These are phyloP conservation scores for Aphaenogaster rudis DNA, from an alignment of 1,140 invertebrate genomes.

Conservation along the genomic window DNA sequence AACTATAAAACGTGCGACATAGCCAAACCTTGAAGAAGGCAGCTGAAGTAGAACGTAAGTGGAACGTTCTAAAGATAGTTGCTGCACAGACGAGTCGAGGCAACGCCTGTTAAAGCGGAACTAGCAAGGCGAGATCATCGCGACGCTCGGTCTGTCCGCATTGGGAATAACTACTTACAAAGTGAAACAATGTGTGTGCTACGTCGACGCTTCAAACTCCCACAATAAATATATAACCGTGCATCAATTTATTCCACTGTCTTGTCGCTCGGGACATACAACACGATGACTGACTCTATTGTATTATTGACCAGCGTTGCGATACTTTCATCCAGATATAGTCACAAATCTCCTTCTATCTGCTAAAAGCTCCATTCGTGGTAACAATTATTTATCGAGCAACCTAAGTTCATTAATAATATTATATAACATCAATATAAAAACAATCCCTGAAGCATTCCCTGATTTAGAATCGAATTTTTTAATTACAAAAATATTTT, in stretches of 20 bases:
- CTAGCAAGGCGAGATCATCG: slow-evolving; percentile 44
- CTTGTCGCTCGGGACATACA: slow-evolving; percentile 16
- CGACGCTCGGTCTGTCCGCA: slow-evolving; percentile 34
- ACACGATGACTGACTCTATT: slow-evolving; percentile 41
- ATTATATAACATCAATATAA: neutral
- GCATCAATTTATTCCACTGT: slow-evolving; percentile 43
- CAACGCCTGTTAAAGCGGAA: slow-evolving; percentile 61
- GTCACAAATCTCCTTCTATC: slow-evolving; percentile 6
- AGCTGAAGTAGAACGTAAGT: slow-evolving; percentile 54
- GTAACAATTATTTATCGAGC: slow-evolving; percentile 18
- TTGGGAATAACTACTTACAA: slow-evolving; percentile 62
- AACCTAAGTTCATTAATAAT: neutral
- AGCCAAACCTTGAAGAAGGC: slow-evolving; percentile 57
- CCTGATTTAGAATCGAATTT: neutral
- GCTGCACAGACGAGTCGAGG: slow-evolving; percentile 23
- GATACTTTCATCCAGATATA: slow-evolving; percentile 29
- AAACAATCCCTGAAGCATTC: neutral
- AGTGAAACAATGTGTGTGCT: slow-evolving; percentile 49
- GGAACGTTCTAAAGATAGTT: slow-evolving; percentile 61
- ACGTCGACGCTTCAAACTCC: slow-evolving; percentile 37
- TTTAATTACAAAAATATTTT: neutral
- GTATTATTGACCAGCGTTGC: slow-evolving; percentile 32
- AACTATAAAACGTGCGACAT: slow-evolving; percentile 40
- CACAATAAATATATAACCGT: slow-evolving; percentile 50
- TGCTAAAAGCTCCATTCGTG: neutral